Evolutionary conservation across 2,113 vertebrate genomes (phyloP), one percentile per base, ranked within the genome.

Genomic region (Meriones unguiculatus): DNA sequence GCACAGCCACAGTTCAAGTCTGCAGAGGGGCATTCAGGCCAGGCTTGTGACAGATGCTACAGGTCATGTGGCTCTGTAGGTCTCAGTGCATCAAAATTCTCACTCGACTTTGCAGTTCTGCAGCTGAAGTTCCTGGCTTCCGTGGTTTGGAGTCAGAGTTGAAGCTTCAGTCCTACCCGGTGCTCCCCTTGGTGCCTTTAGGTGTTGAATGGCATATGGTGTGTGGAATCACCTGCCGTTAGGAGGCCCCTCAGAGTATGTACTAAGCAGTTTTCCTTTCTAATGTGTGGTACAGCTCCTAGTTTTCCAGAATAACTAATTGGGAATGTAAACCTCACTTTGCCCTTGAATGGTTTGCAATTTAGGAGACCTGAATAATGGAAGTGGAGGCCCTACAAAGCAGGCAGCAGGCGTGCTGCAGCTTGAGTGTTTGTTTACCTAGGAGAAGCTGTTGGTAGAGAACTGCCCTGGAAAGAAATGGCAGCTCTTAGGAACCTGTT

Each of bases 301-400:
- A 38, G 86, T 97, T 98, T 97, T 97, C 97, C 93, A 93, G 96
- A 97, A 97, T 95, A 85, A 96, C 97, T 96, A 97, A 98, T 97
- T 96, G 94, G 97, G 90, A 97, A 65, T 91, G 95, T 89, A 96
- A 96, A 96, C 97, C 96, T 98, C 94, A 32, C 97, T 96, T 96
- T 98, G 98, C 96, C 97, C 97, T 98, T 97, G 97, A 96, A 96
- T 87, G 64, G 95, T 96, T 72, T 94, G 96, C 90, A 91, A 1
- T 95, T 92, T 93, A 78, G 92, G 89, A 97, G 97, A 41, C 94
- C 91, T 76, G 90, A 91, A 41, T 82, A 82, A n/a, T 10, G 25
- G 90, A 92, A 94, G 30, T 18, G 87, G 90, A 93, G 50, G 69
- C 46, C 91, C 92, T 14, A 81, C 94, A 91, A 95, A 95, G 97